A percentile compares a stretch with the other conserved stretches of the same genome.
phyloP scores from a whole-genome alignment of 2,888 invertebrate genomes.

The Drosophila pegasa region DNA sequence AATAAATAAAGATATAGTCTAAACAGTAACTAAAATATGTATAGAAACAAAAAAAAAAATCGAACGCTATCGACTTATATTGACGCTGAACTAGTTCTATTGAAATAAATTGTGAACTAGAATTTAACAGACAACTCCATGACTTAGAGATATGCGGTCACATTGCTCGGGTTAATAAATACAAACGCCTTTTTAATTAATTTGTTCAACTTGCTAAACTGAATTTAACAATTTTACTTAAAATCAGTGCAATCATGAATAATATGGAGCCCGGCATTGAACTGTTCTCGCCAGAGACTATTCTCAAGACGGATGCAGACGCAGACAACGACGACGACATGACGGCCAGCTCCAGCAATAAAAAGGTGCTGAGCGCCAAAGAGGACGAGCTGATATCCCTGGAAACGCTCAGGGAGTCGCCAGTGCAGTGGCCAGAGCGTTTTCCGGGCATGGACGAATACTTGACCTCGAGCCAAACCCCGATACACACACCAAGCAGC shows the following conservation, averaged over 20 bases:
- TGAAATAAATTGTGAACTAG: constrained; percentile 4
- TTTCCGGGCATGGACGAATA: constrained; percentile 96
- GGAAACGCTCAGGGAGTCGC: constrained; percentile 96
- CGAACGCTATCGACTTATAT: constrained; percentile 8
- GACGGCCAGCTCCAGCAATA: constrained; percentile 9
- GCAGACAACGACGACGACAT: constrained; percentile 9
- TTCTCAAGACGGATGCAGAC: constrained; percentile 52
- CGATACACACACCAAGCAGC: constrained; percentile 86
- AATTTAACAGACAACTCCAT: constrained; percentile 42
- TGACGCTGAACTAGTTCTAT: constrained; percentile 9
- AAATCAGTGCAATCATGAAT: constrained; percentile 30
- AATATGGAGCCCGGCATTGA: constrained; percentile 47
- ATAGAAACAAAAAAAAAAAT: background rate
- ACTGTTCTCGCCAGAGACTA: constrained; percentile 52
- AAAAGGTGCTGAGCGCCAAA: constrained; percentile 37
- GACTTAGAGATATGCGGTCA: constrained; percentile 36
- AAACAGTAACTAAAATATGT: background rate
- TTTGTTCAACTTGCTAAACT: constrained; percentile 15
- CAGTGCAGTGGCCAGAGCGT: constrained; percentile 98
- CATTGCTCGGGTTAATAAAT: constrained; percentile 37
- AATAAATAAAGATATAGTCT: too few species aligned
- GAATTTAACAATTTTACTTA: constrained; percentile 9
- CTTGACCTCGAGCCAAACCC: constrained; percentile 88
- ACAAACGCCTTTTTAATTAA: constrained; percentile 49
- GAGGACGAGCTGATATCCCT: constrained; percentile 92